Evolutionary conservation across 2,113 vertebrate genomes (phyloP), one percentile per base, ranked within the genome.

Genomic region (Rhabdomys dilectus): DNA sequence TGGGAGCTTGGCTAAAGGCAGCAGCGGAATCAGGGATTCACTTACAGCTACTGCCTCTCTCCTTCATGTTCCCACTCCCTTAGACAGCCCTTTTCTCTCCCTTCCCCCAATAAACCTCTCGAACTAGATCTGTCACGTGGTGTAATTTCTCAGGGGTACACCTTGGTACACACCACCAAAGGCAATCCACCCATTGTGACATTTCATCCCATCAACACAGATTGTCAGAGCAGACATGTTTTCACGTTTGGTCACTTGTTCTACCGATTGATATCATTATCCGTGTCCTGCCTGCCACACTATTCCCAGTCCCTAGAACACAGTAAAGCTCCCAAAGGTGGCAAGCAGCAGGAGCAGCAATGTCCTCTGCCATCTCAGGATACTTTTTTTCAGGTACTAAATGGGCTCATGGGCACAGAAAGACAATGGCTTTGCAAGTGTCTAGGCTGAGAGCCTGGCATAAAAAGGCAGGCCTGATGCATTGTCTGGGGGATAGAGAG

Each of bases 371-470:
- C 2, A 22, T 51, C 70, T 80, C n/a, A 16, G 56, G 48, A 45
- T 81, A 42, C 24, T n/a, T 95, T 95, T 95, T 89, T 78, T 7
- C 91, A 88, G 87, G 58, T 16, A 77, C 21, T 70, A 86, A 48
- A 58, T 51, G 76, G 62, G 19, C 64, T 86, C n/a, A 21, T 13
- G 24, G 45, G 1, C 12, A 53, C 45, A 87, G 64, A 87, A 48
- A 36, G 42, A 51, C 19, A 4, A 87, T 48, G 64, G 45, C 19
- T n/a, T 53, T 72, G 19, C 8, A 17, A 90, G 81, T 64, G 21
- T 80, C 39, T 29, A 22, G 48, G 26, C 64, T 22, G 26, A 76
- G 34, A 75, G 19, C 31, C 60, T 78, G 34, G 70, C 56, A 16
- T 72, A 66, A 87, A 22, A 77, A 66, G 10, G 17, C 4, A 91